Percentiles rank a stretch among this genome's conserved stretches.
These are phyloP conservation scores for Alethe castanea DNA, from an alignment of 2,113 vertebrate genomes.

Conservation along the genomic window DNA sequence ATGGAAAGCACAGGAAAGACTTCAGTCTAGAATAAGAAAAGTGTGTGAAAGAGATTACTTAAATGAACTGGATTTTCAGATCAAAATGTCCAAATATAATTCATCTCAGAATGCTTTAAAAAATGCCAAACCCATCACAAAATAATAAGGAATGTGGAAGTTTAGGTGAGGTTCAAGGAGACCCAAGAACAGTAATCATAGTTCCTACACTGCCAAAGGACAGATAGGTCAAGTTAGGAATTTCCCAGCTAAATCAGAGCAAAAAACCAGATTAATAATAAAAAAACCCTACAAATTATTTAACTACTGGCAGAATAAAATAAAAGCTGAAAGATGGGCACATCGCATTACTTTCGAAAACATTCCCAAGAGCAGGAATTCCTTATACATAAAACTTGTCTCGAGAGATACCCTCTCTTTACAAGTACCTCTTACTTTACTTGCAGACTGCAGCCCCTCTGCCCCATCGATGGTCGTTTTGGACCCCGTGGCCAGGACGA, in stretches of 20 bases:
- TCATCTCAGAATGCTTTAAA: neutral
- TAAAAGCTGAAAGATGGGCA: neutral
- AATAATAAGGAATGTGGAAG: neutral
- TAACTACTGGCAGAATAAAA: neutral
- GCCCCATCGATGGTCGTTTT: slow-evolving; percentile 82
- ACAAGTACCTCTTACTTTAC: neutral
- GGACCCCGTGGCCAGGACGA: slow-evolving; percentile 73
- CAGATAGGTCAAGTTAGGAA: neutral
- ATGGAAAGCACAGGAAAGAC: neutral
- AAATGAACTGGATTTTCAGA: neutral
- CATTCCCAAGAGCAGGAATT: neutral
- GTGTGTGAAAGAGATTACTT: neutral
- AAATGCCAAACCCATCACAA: neutral
- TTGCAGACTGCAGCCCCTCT: slow-evolving; percentile 88
- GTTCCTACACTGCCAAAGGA: neutral
- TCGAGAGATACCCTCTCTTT: neutral
- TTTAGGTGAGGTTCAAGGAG: neutral
- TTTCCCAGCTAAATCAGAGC: neutral
- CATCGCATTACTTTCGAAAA: neutral
- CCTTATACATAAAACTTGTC: neutral
- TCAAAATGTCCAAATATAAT: neutral
- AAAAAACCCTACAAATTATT: neutral
- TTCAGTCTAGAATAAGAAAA: neutral
- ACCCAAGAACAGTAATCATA: neutral
- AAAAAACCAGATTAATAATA: neutral